Evolutionary conservation across 2,888 invertebrate species (phyloP).

Genomic region (Cremastinae sp.): DNA sequence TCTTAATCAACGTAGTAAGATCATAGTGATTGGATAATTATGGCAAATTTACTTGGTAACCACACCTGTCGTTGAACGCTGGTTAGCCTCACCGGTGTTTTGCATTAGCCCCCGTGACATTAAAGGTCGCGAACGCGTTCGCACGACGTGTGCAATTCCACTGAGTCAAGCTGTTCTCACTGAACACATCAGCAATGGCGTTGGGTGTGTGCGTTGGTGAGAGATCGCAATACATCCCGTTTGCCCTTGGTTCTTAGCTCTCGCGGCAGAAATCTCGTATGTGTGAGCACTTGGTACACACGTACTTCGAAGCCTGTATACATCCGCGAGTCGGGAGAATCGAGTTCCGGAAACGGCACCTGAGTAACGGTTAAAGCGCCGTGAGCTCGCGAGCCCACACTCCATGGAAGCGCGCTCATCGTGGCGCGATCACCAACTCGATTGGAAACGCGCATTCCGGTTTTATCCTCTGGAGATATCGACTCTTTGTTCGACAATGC

Average conservation of each 20-base stretch:
- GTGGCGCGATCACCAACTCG: conserved; percentile 48
- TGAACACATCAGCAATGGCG: neutral
- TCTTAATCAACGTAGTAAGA: conserved; percentile 1
- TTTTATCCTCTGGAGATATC: conserved; percentile 62
- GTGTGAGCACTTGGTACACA: conserved; percentile 1
- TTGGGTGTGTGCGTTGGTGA: conserved; percentile 20
- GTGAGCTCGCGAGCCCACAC: conserved; percentile 57
- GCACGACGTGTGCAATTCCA: conserved; percentile 51
- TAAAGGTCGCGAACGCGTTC: conserved; percentile 56
- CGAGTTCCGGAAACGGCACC: conserved; percentile 65
- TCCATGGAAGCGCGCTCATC: conserved; percentile 45
- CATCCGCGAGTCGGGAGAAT: conserved; percentile 58
- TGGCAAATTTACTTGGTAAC: conserved; percentile 34
- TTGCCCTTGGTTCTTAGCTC: conserved; percentile 53
- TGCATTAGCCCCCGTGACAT: conserved; percentile 57
- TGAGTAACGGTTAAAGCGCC: conserved; percentile 63
- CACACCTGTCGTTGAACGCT: conserved; percentile 53
- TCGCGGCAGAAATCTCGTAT: conserved; percentile 1
- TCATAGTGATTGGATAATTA: conserved; percentile 49
- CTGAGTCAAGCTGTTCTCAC: conserved; percentile 7
- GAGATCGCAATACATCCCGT: conserved; percentile 47
- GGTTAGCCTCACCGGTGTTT: conserved; percentile 44
- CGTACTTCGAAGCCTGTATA: conserved; percentile 9
- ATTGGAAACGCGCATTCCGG: conserved; percentile 65
- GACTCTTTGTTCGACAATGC: conserved; percentile 60